A percentile compares a stretch with the other conserved stretches of the same genome.
phyloP scores from a whole-genome alignment of 2,888 invertebrate species.

The Zaprionus bogoriensis region DNA sequence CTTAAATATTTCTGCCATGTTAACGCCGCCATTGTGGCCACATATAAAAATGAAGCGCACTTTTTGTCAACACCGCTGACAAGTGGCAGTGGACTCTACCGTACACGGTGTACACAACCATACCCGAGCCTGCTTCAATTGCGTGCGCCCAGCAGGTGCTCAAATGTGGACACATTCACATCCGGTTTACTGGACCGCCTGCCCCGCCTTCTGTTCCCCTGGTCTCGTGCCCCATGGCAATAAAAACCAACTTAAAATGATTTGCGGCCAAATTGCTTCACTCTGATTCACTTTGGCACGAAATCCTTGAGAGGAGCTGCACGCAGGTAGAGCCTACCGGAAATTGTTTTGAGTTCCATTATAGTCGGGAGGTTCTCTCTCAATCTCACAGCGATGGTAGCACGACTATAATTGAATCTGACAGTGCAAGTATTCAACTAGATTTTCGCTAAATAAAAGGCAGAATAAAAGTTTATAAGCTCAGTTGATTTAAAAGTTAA shows the following conservation, averaged over 20 bases:
- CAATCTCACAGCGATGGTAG: no score
- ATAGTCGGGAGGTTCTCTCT: no score
- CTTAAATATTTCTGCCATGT: slow-evolving; percentile 56
- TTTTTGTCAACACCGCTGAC: slow-evolving; percentile 50
- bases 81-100: no score
- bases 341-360: no score
- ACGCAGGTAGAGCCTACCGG: neutral
- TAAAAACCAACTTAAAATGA: slow-evolving; percentile 55
- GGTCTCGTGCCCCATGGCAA: slow-evolving; percentile 26
- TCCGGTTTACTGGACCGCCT: neutral
- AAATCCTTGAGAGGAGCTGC: neutral
- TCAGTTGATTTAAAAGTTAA: no score
- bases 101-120: no score
- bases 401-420: no score
- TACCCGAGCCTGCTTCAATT: slow-evolving; percentile 10
- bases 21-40: slow-evolving; percentile 57
- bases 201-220: no score
- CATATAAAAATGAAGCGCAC: slow-evolving; percentile 45
- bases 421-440: no score
- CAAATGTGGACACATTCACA: slow-evolving; percentile 35
- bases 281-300: slow-evolving; percentile 40
- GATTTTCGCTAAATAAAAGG: no score
- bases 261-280: slow-evolving; percentile 42
- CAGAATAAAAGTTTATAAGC: no score
- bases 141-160: slow-evolving; percentile 43